Base-by-base conservation (phyloP, 2,113 vertebrate species). In the Semnornis frantzii region DNA sequence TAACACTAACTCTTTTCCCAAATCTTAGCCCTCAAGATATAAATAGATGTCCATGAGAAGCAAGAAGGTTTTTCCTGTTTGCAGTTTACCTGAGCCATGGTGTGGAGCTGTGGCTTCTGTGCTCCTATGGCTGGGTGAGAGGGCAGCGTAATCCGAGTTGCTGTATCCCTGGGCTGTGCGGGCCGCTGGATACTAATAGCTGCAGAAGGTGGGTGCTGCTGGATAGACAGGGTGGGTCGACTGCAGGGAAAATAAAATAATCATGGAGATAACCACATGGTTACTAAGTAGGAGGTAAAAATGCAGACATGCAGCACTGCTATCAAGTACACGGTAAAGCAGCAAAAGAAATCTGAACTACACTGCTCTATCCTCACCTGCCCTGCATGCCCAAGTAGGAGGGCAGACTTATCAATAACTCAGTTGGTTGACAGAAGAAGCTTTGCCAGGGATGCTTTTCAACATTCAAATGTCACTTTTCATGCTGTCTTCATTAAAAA, bases 101-200 rank as follows among this genome's bases (percentile, higher is more conserved):
- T 98, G 95, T 99, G 99, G 2, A 98, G 98, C 97, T 99, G 99
- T 52, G 98, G 98, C 73, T 99, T 99, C 73, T 98, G 98, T 0
- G 98, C 83, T 18, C 99, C 99, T 15, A 99, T 97, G 0, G 98
- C 99, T 2, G 99, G 99, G 93, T 99, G 98, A 4, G 99, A 99
- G 0, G 99, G 99, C 57, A 99, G 97, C 2, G 99, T 99, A 94
- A 99, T 99, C 23, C 99, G 98, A 3, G 98, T 98, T 3, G 98
- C 97, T 0, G 98, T 93, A 73, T 99, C 99, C 14, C 99, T 97
- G 0, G 98, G 97, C 31, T 98, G 97, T 1, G 99, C 98, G 39
- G 98, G 98, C 85, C 99, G 98, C 95, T 99, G 99, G 92, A 99
- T 99, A 89, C 98, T 99, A 90, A 99, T 98, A 4, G 98, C 97